Evolutionary conservation across 2,888 invertebrate genomes (phyloP).

Genomic region (Melanchra persicariae): DNA sequence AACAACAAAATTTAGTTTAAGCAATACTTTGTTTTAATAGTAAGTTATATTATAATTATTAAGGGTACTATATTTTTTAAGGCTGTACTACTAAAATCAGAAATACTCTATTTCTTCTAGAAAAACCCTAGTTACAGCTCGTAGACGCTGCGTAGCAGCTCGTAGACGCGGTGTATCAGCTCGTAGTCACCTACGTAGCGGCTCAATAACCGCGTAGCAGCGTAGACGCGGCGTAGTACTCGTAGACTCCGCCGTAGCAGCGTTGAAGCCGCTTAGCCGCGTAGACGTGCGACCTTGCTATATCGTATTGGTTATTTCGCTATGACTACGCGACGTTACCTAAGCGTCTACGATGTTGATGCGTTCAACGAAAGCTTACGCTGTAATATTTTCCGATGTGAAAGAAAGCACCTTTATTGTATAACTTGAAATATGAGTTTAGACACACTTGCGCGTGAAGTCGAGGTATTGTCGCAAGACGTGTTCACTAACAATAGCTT

Average conservation of each 20-base stretch:
- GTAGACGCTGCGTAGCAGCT: not conserved
- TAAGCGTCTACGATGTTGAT: not conserved
- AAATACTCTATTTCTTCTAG: no score
- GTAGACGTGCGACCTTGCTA: not conserved
- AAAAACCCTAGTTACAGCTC: no score
- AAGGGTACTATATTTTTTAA: no score
- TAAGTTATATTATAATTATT: no score
- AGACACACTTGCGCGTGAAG: slow-evolving; percentile 63
- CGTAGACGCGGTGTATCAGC: not conserved
- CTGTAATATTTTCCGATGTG: not conserved
- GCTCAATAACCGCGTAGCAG: not conserved
- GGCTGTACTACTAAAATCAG: no score
- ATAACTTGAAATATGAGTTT: slow-evolving; percentile 63
- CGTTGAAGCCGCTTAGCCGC: not conserved
- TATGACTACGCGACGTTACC: not conserved
- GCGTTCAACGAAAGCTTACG: not conserved
- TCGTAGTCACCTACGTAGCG: not conserved
- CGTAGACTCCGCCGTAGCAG: not conserved
- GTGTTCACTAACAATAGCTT: slow-evolving; percentile 70
- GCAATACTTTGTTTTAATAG: no score
- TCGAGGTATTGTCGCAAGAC: slow-evolving; percentile 55
- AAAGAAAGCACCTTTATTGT: slow-evolving; percentile 42
- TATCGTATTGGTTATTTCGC: not conserved
- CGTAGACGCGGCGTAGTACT: not conserved
- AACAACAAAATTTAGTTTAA: no score